Conservation (phyloP, 2,113 vertebrate species). For the Scolopax mira region DNA sequence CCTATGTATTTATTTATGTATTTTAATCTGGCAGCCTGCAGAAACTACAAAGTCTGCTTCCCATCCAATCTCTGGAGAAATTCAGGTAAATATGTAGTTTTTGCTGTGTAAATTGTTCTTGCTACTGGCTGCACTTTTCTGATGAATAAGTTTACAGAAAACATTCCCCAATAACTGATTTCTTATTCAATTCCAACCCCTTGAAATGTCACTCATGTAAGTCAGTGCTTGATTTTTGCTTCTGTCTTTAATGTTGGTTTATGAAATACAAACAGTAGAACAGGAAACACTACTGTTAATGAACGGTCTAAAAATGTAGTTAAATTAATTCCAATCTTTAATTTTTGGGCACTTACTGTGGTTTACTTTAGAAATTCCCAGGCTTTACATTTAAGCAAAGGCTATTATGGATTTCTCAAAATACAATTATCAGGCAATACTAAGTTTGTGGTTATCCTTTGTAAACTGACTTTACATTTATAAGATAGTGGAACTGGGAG, state of each 20-base stretch:
- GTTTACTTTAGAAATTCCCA: neutral
- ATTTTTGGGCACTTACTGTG: neutral
- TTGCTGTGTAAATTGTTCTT: neutral
- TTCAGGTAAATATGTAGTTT: conserved; percentile 81
- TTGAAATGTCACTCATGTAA: neutral
- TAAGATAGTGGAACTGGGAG: neutral
- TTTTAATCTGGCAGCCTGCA: conserved; percentile 77
- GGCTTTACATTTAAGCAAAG: neutral
- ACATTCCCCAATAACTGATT: neutral
- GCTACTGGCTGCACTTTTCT: neutral
- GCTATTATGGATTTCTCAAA: accelerated
- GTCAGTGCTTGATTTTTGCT: neutral
- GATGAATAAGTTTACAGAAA: neutral
- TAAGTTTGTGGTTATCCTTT: neutral
- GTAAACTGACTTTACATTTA: neutral
- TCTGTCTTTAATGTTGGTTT: neutral
- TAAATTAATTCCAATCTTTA: neutral
- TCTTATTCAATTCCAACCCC: neutral
- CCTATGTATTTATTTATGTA: neutral
- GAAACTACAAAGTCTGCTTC: conserved; percentile 81
- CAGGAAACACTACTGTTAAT: neutral
- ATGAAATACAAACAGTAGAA: neutral
- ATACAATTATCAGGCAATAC: neutral
- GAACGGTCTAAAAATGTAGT: neutral
- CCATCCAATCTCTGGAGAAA: conserved; percentile 94